Evolutionary conservation across 2,113 vertebrate species (phyloP), one percentile per base, ranked within the genome.

Genomic region (Pseudopipra pipra): DNA sequence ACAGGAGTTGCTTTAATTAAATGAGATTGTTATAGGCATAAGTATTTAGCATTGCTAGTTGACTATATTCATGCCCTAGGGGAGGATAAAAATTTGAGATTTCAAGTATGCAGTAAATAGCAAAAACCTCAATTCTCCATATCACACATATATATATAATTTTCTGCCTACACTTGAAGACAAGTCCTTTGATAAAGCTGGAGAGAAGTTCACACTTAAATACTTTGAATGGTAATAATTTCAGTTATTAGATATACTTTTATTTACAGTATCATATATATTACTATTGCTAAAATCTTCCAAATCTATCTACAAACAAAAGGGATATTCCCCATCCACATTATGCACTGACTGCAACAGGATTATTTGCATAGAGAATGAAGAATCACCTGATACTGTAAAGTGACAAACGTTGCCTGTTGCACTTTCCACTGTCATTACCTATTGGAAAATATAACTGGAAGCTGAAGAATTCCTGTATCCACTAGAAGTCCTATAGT

Each of bases 21-120:
- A 94, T 98, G 97, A 5, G 97, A 98, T 98, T 98, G 90, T 98
- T 98, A 85, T 97, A 99, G 87, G 98, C 97, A 35, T 92, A 90
- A 96, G 98, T 97, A 95, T 98, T 98, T 70, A 99, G 94, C 63
- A 98, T 97, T 8, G 98, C 91, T 59, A 96, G 95, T 35, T 96
- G 95, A 73, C 97, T 95, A 55, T 87, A 85, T 86, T 92, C 94
- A 7, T 96, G 75, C 17, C 97, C 97, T 98, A 81, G n/a, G n/a
- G 41, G 39, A 82, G 93, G 49, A 91, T 49, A 62, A 70, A 84
- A 72, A 41, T 33, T 68, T 46, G 41, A 72, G 9, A 67, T 77
- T 73, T 89, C 19, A 44, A 25, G 7, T 44, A 68, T 21, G 8
- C 14, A 83, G 23, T 44, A 88, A 88, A 90, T 2, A 66, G 23